phyloP scores from a whole-genome alignment of 2,797 vertebrate species.

The Phyllotis vaccarum region DNA sequence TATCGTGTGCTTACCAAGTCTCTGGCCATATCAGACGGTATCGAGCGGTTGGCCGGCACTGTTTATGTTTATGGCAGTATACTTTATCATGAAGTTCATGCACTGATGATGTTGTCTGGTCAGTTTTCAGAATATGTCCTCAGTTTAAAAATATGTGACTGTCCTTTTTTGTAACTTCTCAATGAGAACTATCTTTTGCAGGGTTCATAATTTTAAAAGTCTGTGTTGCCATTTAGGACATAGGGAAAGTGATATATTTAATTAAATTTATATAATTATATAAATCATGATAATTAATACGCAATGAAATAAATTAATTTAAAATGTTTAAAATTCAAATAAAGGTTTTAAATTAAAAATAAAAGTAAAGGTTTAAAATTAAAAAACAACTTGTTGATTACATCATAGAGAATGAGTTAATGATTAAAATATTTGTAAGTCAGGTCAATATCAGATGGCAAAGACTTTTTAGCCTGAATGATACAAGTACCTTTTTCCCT shows the following conservation, averaged over 20 bases:
- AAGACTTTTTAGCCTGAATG: not conserved
- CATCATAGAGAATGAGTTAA: not conserved
- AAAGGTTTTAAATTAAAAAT: not conserved
- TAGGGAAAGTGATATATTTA: too few relatives aligned
- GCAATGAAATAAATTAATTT: too few relatives aligned
- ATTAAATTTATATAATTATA: too few relatives aligned
- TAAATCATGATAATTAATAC: too few relatives aligned
- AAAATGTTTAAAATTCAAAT: too few relatives aligned
- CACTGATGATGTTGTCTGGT: not conserved
- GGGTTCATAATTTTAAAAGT: not conserved
- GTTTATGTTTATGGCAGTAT: not conserved
- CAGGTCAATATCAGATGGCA: not conserved
- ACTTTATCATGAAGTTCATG: not conserved
- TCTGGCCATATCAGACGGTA: not conserved
- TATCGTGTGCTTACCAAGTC: not conserved
- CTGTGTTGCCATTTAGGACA: not conserved
- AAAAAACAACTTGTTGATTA: not conserved
- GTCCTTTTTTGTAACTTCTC: not conserved
- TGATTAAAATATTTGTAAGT: not conserved
- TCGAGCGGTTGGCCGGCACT: not conserved
- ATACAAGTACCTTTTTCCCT: not conserved
- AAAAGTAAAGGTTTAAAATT: not conserved
- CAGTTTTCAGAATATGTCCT: not conserved
- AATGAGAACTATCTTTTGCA: not conserved
- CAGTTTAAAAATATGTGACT: not conserved